Conservation (phyloP, 2,797 vertebrate species). For the Cebuella pygmaea region DNA sequence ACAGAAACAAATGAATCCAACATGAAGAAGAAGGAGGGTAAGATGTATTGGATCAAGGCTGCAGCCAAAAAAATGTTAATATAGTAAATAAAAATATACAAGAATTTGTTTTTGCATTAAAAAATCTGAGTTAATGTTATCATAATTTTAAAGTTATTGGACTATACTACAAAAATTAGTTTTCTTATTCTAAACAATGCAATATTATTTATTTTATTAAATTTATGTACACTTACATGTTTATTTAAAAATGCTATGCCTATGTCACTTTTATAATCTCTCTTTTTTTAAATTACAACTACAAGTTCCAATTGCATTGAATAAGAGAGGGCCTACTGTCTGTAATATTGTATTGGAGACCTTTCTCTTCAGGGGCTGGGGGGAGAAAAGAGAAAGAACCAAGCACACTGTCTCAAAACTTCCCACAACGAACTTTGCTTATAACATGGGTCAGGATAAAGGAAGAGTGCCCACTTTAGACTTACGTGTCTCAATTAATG, state of each 20-base stretch:
- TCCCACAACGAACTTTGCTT: background rate
- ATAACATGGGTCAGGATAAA: slow-evolving; percentile 10
- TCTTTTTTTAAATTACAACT: background rate
- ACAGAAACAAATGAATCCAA: slow-evolving; percentile 30
- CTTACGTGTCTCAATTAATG: background rate
- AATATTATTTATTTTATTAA: slow-evolving; percentile 31
- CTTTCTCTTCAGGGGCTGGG: background rate
- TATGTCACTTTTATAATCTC: background rate
- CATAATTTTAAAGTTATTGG: background rate
- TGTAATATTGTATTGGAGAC: background rate
- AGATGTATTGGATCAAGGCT: background rate
- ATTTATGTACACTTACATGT: background rate
- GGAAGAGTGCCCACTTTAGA: background rate
- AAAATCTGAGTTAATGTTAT: background rate
- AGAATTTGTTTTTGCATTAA: background rate
- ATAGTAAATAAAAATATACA: background rate
- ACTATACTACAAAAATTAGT: background rate
- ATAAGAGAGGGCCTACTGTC: background rate
- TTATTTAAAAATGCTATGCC: background rate
- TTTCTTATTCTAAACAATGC: background rate
- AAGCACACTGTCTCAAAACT: background rate
- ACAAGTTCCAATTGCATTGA: background rate
- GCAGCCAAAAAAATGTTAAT: background rate
- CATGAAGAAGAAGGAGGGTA: background rate
- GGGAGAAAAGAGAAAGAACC: background rate